Evolutionary conservation across 2,113 vertebrate genomes (phyloP).

Genomic region (Laticauda laticaudata): DNA sequence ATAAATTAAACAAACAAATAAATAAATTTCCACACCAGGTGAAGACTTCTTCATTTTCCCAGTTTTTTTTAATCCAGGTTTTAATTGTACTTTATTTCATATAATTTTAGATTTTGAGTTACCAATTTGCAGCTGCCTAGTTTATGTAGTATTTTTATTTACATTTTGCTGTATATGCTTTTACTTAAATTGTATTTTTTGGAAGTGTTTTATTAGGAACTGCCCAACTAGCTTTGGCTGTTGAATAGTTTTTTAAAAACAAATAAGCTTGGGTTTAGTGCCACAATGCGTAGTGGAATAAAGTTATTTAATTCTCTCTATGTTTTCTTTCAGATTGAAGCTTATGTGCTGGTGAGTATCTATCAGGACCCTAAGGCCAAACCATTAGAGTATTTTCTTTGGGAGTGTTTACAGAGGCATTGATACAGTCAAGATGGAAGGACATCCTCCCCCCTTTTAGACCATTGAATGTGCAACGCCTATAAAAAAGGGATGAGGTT

Average conservation of each 20-base stretch:
- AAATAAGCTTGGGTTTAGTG: not conserved
- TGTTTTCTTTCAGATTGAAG: constrained; percentile 80
- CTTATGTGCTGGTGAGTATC: constrained; percentile 88
- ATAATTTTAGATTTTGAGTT: not conserved
- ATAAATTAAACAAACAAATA: not conserved
- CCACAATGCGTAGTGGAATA: not conserved
- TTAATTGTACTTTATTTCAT: not conserved
- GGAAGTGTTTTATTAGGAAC: not conserved
- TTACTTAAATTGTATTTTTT: not conserved
- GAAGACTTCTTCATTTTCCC: not conserved
- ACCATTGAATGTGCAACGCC: not conserved
- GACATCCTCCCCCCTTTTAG: not conserved
- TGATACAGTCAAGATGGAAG: not conserved
- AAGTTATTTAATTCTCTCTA: constrained; percentile 7
- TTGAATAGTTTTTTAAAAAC: not conserved
- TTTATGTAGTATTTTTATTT: not conserved
- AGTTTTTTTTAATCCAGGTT: not conserved
- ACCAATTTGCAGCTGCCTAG: not conserved
- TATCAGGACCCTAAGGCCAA: not conserved
- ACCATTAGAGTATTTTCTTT: not conserved
- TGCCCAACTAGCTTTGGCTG: not conserved
- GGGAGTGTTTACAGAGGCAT: not conserved
- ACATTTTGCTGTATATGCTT: not conserved
- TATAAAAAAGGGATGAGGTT: not conserved
- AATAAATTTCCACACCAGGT: not conserved